A percentile compares a stretch with the other conserved stretches of the same genome.
Evolutionary conservation across 2,113 vertebrate genomes (phyloP).

Genomic region (Montifringilla adamsi): DNA sequence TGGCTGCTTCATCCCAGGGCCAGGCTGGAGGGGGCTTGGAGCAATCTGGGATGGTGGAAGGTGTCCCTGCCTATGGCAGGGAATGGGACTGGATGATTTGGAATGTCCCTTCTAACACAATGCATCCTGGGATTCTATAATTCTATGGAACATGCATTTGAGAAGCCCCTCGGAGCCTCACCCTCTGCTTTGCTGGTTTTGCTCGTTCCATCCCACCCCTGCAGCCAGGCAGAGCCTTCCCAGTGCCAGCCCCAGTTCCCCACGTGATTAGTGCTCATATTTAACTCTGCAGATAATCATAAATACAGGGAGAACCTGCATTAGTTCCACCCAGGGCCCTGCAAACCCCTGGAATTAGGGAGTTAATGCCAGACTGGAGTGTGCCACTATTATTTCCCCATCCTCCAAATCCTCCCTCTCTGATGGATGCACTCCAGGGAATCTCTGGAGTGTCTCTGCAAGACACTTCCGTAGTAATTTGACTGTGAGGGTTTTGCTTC

Average conservation of each 20-base stretch:
- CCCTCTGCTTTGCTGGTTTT: neutral
- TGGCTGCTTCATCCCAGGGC: neutral
- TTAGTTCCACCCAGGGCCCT: neutral
- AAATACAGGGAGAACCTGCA: neutral
- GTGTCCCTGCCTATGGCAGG: neutral
- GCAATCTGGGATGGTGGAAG: neutral
- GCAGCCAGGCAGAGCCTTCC: neutral
- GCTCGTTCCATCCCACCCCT: neutral
- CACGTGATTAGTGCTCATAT: neutral
- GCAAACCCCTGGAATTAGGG: neutral
- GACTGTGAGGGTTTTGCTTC: neutral
- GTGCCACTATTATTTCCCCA: neutral
- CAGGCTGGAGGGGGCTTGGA: neutral
- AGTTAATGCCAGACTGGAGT: neutral
- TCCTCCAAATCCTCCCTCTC: neutral
- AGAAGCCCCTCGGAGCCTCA: neutral
- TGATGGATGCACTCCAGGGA: conserved; percentile 33
- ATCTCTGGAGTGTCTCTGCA: neutral
- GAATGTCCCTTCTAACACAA: neutral
- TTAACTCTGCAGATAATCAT: neutral
- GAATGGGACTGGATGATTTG: neutral
- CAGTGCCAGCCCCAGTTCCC: neutral
- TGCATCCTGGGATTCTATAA: neutral
- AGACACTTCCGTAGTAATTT: neutral
- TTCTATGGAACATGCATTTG: neutral